These are phyloP conservation scores for Drosophila buzzatii DNA, from an alignment of 2,888 invertebrate species.

Conservation along the genomic window DNA sequence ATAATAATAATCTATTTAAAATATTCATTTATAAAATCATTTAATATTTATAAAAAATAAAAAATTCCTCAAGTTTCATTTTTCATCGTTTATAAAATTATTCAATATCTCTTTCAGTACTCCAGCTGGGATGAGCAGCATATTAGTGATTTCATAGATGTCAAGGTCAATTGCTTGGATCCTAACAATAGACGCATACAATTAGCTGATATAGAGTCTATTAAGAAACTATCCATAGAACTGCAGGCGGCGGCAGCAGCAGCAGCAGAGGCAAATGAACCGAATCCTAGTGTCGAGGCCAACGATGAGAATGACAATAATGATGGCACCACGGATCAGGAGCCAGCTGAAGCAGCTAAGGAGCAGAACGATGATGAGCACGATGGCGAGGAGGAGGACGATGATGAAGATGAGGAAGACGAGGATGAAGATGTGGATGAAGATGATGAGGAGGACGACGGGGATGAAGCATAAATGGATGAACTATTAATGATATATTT, in stretches of 20 bases:
- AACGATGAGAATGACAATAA: conserved; percentile 49
- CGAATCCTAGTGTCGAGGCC: conserved; percentile 25
- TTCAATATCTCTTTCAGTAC: conserved; percentile 69
- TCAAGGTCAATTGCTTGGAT: conserved; percentile 83
- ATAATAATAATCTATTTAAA: too few species aligned
- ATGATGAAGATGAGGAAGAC: conserved; percentile 1
- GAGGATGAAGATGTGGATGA: conserved; percentile 15
- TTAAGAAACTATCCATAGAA: conserved; percentile 66
- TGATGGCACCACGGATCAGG: conserved; percentile 26
- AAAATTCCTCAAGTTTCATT: too few species aligned
- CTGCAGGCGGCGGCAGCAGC: conserved; percentile 34
- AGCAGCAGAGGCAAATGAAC: conserved; percentile 6
- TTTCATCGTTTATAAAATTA: not conserved
- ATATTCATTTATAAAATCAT: too few species aligned
- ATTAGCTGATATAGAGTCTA: conserved; percentile 69
- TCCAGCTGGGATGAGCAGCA: conserved; percentile 85
- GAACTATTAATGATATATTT: conserved; percentile 35
- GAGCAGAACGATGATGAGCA: not conserved
- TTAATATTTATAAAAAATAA: too few species aligned
- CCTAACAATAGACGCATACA: conserved; percentile 81
- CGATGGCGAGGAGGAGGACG: conserved; percentile 6
- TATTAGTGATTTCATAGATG: conserved; percentile 81
- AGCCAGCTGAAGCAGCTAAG: conserved; percentile 14
- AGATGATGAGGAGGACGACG: conserved; percentile 27
- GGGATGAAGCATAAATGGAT: conserved; percentile 16